Conservation (phyloP, 2,888 invertebrate species). For the Oeneis ivallda region DNA sequence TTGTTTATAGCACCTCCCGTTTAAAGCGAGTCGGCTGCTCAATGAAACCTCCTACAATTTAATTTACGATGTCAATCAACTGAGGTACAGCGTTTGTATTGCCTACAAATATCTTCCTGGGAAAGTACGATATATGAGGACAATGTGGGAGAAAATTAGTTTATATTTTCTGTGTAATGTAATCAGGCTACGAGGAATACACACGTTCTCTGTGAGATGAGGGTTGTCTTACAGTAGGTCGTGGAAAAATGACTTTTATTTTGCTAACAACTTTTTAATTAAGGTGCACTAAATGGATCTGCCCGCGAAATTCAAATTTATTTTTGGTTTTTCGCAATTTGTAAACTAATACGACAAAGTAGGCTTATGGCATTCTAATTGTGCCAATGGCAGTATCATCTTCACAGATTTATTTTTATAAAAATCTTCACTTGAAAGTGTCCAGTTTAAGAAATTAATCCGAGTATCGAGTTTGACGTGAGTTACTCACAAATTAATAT, state of each 20-base stretch:
- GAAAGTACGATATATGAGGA: slow-evolving; percentile 4
- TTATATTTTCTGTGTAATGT: slow-evolving; percentile 11
- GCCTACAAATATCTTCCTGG: slow-evolving; percentile 2
- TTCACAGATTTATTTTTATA: too few species aligned
- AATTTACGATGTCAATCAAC: slow-evolving; percentile 24
- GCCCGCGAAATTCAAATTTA: too few species aligned
- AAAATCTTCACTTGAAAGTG: too few species aligned
- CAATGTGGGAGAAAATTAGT: slow-evolving; percentile 7
- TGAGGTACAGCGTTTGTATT: background rate
- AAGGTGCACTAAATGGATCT: too few species aligned
- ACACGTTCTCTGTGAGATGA: background rate
- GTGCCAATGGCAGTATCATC: too few species aligned
- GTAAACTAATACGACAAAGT: too few species aligned
- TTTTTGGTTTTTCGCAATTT: too few species aligned
- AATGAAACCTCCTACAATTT: slow-evolving; percentile 1
- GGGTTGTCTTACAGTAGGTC: background rate
- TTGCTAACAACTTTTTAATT: background rate
- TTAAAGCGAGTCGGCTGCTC: background rate
- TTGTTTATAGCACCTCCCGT: background rate
- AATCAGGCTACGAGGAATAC: background rate
- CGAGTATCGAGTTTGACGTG: too few species aligned
- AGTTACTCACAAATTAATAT: too few species aligned
- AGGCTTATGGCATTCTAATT: too few species aligned
- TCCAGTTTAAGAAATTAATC: too few species aligned
- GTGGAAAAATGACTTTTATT: background rate